Conservation (phyloP, 2,797 vertebrate species). For the Coregonus sp. region DNA sequence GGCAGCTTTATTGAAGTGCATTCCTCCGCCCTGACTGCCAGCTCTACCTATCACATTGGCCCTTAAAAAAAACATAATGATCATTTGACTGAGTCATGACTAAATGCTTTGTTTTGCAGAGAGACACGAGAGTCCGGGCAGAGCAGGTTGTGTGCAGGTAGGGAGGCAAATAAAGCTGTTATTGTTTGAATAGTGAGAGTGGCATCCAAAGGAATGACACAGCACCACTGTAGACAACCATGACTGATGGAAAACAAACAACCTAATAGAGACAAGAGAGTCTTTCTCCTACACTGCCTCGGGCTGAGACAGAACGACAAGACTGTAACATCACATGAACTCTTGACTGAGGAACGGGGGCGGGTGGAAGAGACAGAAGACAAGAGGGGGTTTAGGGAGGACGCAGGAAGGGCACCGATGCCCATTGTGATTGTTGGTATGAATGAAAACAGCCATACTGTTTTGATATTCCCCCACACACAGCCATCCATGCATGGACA, state of each 20-base stretch:
- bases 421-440: background rate
- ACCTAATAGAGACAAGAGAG: conserved; percentile 36
- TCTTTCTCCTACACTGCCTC: conserved; percentile 38
- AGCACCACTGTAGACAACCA: conserved; percentile 47
- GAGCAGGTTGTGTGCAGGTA: conserved; percentile 47
- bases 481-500: background rate
- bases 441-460: background rate
- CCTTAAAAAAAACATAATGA: conserved; percentile 68
- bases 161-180: conserved; percentile 56
- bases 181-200: conserved; percentile 48
- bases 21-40: conserved; percentile 67
- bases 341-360: conserved; percentile 31
- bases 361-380: conserved; percentile 17
- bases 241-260: conserved; percentile 62
- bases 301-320: conserved; percentile 25
- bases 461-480: conserved; percentile 22
- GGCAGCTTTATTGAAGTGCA: conserved; percentile 69
- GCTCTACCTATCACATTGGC: conserved; percentile 64
- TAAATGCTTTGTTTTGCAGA: conserved; percentile 69
- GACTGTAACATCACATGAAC: conserved; percentile 27
- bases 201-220: conserved; percentile 52
- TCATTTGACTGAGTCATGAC: conserved; percentile 74
- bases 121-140: conserved; percentile 56
- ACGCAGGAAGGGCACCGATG: background rate
- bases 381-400: conserved; percentile 18